Base-by-base conservation (phyloP, 2,888 invertebrate genomes). In the Ennomos fuscantarius region DNA sequence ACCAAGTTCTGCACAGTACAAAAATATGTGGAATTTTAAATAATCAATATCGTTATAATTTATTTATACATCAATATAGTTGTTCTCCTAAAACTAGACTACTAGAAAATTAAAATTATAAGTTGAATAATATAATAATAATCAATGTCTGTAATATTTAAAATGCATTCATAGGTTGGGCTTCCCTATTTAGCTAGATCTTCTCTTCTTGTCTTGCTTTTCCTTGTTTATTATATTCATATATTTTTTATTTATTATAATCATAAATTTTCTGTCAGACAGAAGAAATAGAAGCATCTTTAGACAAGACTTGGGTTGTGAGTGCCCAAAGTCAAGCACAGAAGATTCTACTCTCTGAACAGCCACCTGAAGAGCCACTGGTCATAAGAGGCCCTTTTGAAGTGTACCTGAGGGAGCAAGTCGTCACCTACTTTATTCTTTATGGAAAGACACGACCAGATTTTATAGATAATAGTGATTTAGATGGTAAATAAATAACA, bases 221-320 rank as follows among this genome's bases (percentile, higher is more conserved):
- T 24, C 6, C 6, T 6, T 24, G 24, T 48, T 48, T 43, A 2
- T 36, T 39, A 35, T 37, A 24, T 8, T 6, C 33, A 6, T 12
- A 31, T 41, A 52, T 55, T 37, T 37, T 9, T 43, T 32, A 24
- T 6, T 3, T 3, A 41, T 48, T 44, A n/a, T 53, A 53, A 62
- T 56, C 44, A 55, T 42, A 60, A 78, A 75, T 57, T 63, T 76
- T 79, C 76, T 81, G 79, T 73, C 84, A 96, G 94, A 94, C 96
- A 67, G 87, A 93, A 73, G 95, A 96, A 68, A 92, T 97, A 51
- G 93, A 94, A 69, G 96, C 96, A 70, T 94, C 96, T 0, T 76
- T 96, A 39, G 98, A 98, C 74, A 94, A 97, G 70, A 99, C 98
- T 0, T 99, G 98, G 97, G 95, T 99, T 65, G 96, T 98, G 0